Percentiles rank a stretch among this genome's conserved stretches.
These are phyloP conservation scores for Crepidodera aurea DNA, from an alignment of 2,888 invertebrate species.

Conservation along the genomic window DNA sequence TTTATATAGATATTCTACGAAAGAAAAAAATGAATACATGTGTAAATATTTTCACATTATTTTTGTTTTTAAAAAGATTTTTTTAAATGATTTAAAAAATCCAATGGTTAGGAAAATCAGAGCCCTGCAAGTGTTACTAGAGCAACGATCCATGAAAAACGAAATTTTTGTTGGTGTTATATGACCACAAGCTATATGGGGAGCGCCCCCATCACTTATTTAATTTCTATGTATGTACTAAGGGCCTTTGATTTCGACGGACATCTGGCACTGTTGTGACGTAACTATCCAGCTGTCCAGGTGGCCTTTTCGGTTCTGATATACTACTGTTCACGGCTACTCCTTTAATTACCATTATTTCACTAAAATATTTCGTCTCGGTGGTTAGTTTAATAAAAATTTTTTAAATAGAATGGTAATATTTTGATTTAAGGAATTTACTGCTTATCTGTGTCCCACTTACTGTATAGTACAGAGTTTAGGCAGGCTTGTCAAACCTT, in stretches of 20 bases:
- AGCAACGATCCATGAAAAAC: constrained; percentile 3
- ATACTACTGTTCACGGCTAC: not conserved
- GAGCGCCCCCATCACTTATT: not conserved
- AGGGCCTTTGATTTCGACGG: constrained; percentile 1
- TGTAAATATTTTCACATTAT: no score
- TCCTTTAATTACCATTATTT: no score
- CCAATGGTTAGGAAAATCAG: not conserved
- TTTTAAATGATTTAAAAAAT: no score
- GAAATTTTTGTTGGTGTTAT: not conserved
- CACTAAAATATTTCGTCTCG: no score
- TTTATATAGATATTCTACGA: no score
- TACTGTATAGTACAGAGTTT: no score
- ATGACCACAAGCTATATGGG: constrained; percentile 2
- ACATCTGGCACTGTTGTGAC: constrained; percentile 7
- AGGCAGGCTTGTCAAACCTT: no score
- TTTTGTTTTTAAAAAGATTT: no score
- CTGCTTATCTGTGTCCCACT: no score
- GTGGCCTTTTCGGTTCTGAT: not conserved
- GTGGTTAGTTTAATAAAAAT: no score
- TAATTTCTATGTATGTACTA: not conserved
- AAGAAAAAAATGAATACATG: no score
- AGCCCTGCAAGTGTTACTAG: not conserved
- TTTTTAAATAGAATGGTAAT: no score
- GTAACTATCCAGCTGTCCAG: constrained; percentile 6
- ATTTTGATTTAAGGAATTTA: not conserved